Evolutionary conservation across 2,797 vertebrate genomes (phyloP).

Genomic region (Anas flavirostris): DNA sequence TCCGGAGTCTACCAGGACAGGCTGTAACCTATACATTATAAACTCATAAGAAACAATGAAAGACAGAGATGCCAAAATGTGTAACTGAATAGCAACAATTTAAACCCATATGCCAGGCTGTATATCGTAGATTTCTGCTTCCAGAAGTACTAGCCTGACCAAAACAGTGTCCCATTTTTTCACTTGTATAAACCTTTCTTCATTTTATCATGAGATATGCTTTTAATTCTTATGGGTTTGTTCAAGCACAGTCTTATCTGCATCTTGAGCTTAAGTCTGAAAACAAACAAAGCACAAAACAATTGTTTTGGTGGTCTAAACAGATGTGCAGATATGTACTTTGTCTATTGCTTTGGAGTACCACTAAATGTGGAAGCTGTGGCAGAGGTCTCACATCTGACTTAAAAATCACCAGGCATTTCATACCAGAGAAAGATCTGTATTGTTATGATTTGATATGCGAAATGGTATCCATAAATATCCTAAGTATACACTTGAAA

Average conservation of each 20-base stretch:
- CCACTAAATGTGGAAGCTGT: neutral
- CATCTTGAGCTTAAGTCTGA: neutral
- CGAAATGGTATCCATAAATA: neutral
- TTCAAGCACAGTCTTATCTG: conserved; percentile 5
- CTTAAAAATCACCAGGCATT: neutral
- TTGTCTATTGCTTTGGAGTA: conserved; percentile 29
- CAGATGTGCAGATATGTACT: conserved; percentile 5
- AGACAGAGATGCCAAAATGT: conserved; percentile 39
- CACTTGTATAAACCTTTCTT: conserved; percentile 32
- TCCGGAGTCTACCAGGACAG: conserved; percentile 21
- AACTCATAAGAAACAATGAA: conserved; percentile 12
- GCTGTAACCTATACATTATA: conserved; percentile 5
- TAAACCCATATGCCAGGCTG: conserved; percentile 23
- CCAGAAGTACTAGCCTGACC: neutral
- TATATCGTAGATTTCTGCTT: neutral
- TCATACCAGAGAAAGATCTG: neutral
- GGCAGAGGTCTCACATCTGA: neutral
- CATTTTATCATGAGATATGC: neutral
- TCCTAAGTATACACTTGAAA: neutral
- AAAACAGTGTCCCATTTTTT: conserved; percentile 33
- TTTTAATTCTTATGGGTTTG: conserved; percentile 36
- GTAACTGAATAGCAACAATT: conserved; percentile 58
- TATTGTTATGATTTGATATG: neutral
- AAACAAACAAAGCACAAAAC: conserved; percentile 58
- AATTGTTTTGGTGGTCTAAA: conserved; percentile 34